Conservation (phyloP, 2,113 vertebrate species). For the Xenopus laevis region DNA sequence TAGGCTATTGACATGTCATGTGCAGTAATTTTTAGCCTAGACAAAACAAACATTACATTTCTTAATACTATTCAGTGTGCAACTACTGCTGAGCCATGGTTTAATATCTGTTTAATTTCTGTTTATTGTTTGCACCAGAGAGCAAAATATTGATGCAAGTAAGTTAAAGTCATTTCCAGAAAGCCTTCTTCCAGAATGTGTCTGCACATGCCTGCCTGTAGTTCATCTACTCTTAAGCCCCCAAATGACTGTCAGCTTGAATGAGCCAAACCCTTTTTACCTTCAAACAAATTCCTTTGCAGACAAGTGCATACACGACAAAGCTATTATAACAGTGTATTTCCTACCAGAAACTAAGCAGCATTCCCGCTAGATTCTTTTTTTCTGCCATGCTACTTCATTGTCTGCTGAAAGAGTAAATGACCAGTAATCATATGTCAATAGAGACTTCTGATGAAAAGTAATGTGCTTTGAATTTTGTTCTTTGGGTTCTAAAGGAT, state of each 20-base stretch:
- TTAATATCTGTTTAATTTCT: too few relatives aligned
- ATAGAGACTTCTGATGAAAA: neutral
- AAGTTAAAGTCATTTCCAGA: conserved; percentile 15
- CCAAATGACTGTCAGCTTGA: neutral
- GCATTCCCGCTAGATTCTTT: conserved; percentile 51
- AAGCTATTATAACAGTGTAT: conserved; percentile 49
- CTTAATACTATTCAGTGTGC: too few relatives aligned
- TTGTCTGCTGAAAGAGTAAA: conserved; percentile 41
- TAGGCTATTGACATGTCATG: too few relatives aligned
- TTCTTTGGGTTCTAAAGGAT: neutral
- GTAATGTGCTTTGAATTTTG: neutral
- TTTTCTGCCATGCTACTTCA: conserved; percentile 48
- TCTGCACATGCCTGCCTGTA: conserved; percentile 27
- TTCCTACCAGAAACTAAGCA: conserved; percentile 48
- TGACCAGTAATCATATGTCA: neutral
- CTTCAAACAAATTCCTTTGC: conserved; percentile 51
- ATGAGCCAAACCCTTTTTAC: conserved; percentile 55
- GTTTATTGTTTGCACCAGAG: too few relatives aligned
- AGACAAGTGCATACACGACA: conserved; percentile 57
- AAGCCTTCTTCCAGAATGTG: conserved; percentile 18
- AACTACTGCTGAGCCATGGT: too few relatives aligned
- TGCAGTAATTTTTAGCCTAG: too few relatives aligned
- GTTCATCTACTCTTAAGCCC: conserved; percentile 36
- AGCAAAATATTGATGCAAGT: neutral
- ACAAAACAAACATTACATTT: too few relatives aligned